phyloP scores from a whole-genome alignment of 1,140 invertebrate genomes.

The Homarus americanus region DNA sequence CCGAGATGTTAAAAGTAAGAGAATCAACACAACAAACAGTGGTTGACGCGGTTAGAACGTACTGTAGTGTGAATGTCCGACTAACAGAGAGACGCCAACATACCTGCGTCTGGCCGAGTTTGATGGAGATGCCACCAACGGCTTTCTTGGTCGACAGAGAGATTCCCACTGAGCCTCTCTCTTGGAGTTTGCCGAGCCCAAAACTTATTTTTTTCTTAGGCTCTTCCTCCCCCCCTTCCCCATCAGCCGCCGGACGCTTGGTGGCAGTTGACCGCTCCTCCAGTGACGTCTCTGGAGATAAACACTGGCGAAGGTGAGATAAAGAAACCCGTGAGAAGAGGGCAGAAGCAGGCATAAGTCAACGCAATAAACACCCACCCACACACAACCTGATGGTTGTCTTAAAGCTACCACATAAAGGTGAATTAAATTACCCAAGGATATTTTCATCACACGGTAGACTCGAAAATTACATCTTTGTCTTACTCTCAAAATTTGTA shows the following conservation, averaged over 20 bases:
- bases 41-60: no score
- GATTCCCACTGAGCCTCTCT: conserved; percentile 9
- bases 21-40: no score
- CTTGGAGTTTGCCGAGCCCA: conserved; percentile 55
- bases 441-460: no score
- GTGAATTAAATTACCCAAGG: no score
- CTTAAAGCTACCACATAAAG: no score
- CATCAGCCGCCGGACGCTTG: conserved; percentile 60
- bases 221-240: conserved; percentile 52
- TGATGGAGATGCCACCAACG: conserved; percentile 54
- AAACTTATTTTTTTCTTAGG: conserved; percentile 70
- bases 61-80: background rate
- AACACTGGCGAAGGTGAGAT: conserved; percentile 72
- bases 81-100: background rate
- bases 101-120: conserved; percentile 62
- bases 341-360: conserved; percentile 30
- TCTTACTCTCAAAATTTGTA: no score
- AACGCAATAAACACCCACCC: conserved; percentile 5
- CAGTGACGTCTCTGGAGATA: conserved; percentile 71
- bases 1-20: no score
- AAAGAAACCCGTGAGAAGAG: conserved; percentile 68
- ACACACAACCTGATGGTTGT: no score
- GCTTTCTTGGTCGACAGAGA: conserved; percentile 44
- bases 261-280: conserved; percentile 56
- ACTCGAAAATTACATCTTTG: no score